These are phyloP conservation scores for Gymnogyps californianus DNA, from an alignment of 2,113 vertebrate species.

Conservation along the genomic window DNA sequence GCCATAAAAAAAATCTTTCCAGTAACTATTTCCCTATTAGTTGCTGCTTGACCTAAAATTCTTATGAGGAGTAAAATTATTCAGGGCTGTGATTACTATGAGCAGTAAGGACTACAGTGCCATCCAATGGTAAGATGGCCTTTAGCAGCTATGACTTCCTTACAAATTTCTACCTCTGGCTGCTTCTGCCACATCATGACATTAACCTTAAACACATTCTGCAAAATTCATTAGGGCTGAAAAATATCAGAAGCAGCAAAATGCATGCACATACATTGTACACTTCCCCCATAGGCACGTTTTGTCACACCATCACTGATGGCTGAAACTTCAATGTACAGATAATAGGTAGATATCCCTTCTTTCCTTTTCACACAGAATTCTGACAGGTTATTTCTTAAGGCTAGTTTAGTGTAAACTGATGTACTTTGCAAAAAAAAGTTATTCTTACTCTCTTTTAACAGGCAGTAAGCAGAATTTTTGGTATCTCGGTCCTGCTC, in stretches of 20 bases:
- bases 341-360: not conserved
- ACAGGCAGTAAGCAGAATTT: not conserved
- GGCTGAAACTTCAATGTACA: not conserved
- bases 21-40: not conserved
- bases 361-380: not conserved
- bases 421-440: not conserved
- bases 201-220: not conserved
- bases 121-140: slow-evolving; percentile 20
- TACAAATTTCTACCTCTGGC: not conserved
- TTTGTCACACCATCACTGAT: not conserved
- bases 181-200: not conserved
- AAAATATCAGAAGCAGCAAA: not conserved
- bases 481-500: not conserved
- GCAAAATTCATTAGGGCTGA: not conserved
- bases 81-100: not conserved
- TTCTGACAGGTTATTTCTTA: not conserved
- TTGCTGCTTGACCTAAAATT: not conserved
- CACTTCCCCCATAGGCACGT: fast-evolving
- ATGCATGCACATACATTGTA: not conserved
- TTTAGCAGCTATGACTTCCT: not conserved
- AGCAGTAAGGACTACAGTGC: not conserved
- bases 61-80: not conserved
- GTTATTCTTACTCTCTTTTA: not conserved
- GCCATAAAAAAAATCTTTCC: not conserved
- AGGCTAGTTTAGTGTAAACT: not conserved